Evolutionary conservation across 2,797 vertebrate genomes (phyloP).

Genomic region (Champsocephalus esox): DNA sequence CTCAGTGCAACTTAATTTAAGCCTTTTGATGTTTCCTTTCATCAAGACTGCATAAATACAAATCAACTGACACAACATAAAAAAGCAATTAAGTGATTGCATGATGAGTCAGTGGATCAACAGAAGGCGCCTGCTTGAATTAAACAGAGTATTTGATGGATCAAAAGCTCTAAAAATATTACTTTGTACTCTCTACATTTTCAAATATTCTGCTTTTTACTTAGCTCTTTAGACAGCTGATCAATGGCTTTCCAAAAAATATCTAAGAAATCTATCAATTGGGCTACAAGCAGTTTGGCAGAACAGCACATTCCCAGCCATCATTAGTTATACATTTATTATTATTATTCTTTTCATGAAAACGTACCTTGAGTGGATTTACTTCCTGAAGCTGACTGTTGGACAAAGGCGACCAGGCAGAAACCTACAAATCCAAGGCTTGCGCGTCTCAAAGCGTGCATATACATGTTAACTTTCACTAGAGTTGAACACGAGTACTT

Average conservation of each 20-base stretch:
- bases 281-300: not conserved
- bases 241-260: not conserved
- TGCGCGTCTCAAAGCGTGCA: constrained; percentile 88
- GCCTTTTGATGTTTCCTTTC: constrained; percentile 12
- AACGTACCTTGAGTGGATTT: constrained; percentile 94
- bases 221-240: constrained; percentile 8
- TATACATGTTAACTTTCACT: constrained; percentile 79
- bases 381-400: constrained; percentile 89
- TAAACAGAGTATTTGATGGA: constrained; percentile 12
- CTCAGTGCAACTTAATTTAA: constrained; percentile 38
- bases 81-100: constrained; percentile 27
- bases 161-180: constrained; percentile 19
- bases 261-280: constrained; percentile 5
- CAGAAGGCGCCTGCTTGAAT: constrained; percentile 21
- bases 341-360: constrained; percentile 36
- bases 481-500: constrained; percentile 65
- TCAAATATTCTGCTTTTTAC: constrained; percentile 6
- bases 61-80: constrained; percentile 10
- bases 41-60: constrained; percentile 6
- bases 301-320: not conserved
- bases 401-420: constrained; percentile 91
- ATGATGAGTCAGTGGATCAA: constrained; percentile 26
- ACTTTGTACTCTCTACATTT: not conserved
- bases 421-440: constrained; percentile 89
- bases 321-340: not conserved